These are phyloP conservation scores for Tragelaphus buxtoni DNA, from an alignment of 2,113 vertebrate genomes.

Conservation along the genomic window DNA sequence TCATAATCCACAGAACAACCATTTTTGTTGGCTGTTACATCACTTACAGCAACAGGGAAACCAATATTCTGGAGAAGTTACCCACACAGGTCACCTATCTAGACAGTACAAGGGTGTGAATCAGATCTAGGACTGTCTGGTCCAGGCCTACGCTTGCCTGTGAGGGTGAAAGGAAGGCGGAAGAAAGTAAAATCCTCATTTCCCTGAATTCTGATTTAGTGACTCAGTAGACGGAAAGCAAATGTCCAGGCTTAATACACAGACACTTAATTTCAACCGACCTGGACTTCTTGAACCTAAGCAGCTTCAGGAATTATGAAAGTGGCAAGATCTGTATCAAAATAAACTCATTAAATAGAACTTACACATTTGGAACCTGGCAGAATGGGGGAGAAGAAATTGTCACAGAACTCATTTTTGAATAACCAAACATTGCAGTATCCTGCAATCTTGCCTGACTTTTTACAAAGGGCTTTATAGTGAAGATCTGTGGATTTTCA, in stretches of 20 bases:
- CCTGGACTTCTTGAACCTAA: constrained; percentile 10
- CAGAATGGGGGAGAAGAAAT: background rate
- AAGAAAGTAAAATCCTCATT: background rate
- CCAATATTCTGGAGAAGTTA: background rate
- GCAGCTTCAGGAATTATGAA: background rate
- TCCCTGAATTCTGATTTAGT: constrained; percentile 17
- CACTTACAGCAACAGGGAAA: background rate
- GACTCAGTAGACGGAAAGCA: background rate
- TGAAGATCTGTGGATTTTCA: background rate
- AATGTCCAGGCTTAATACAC: background rate
- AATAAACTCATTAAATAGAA: background rate
- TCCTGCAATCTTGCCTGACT: background rate
- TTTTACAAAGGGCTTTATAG: background rate
- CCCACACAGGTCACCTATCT: background rate
- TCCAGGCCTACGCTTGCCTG: background rate
- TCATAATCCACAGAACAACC: background rate
- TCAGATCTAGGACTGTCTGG: background rate
- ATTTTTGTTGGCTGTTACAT: background rate
- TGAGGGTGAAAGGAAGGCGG: background rate
- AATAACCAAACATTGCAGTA: background rate
- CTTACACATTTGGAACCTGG: background rate
- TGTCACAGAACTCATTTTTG: background rate
- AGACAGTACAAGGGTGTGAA: background rate
- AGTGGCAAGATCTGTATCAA: background rate
- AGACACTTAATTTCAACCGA: constrained; percentile 33